A percentile compares a stretch with the other conserved stretches of the same genome.
These are phyloP conservation scores for Cephus nigrinus DNA, from an alignment of 2,888 invertebrate genomes.

Conservation along the genomic window DNA sequence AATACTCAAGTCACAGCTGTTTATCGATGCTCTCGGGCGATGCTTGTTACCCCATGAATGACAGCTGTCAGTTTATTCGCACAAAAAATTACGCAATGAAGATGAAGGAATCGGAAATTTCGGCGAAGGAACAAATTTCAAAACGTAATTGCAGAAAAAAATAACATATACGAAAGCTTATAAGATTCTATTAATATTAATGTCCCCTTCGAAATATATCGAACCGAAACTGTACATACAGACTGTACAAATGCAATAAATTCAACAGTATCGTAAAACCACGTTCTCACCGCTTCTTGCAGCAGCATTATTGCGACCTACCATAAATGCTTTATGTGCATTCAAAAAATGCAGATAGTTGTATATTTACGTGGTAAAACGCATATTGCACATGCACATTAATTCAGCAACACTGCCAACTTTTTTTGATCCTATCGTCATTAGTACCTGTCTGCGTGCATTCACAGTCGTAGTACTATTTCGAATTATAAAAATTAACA, in stretches of 20 bases:
- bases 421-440: no score
- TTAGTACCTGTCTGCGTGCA: no score
- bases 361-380: no score
- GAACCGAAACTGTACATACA: not conserved
- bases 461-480: no score
- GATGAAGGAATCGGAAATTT: constrained; percentile 26
- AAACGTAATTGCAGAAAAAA: not conserved
- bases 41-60: not conserved
- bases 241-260: not conserved
- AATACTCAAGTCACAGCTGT: not conserved
- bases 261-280: not conserved
- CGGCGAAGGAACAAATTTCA: constrained; percentile 6
- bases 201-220: not conserved
- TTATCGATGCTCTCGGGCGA: not conserved
- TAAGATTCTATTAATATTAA: not conserved
- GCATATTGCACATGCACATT: no score
- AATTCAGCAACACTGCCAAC: no score
- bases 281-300: no score
- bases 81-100: constrained; percentile 29
- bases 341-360: no score
- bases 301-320: no score
- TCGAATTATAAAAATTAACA: no score
- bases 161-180: not conserved
- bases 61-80: constrained; percentile 4
- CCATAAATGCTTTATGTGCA: no score